Base-by-base conservation (phyloP, 2,797 vertebrate species). In the Melanogrammus aeglefinus region DNA sequence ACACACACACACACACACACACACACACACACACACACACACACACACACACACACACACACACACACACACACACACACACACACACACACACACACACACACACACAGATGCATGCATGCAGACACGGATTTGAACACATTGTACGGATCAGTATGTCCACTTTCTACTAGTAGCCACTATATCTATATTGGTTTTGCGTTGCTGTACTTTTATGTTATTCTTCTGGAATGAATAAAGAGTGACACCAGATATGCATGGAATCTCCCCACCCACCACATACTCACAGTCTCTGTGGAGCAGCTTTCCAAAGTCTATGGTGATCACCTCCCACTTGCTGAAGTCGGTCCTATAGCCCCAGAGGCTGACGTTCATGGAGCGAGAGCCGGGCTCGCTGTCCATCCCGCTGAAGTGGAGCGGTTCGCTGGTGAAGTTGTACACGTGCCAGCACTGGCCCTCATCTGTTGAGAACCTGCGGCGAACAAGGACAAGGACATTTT, bases 371-470 rank as follows among this genome's bases (percentile, higher is more conserved):
- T 96, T 97, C 94, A 97, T 95, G 73, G 97, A 97, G 73, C 92
- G 95, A 1, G 97, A 96, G 6, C 97, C 97, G 0, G 97, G 97
- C 84, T 98, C 97, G 0, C 96, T 97, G 13, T 97, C 96, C 79
- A 98, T 92, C 0, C 97, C 97, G 0, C 95, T 97, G 85, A 98
- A 97, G 90, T 93, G 94, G 73, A 99, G 86, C 0, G 95, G 94
- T 0, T 96, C 94, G 1, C 36, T 72, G 69, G 95, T 94, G 90
- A 99, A 98, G 0, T 81, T 84, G 73, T 96, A 96, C 0, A 82
- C 85, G 13, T 96, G 92, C 97, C 97, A 98, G 85, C 97, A 98
- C 82, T 96, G 96, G 3, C 97, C 97, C 82, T 99, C 97, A 1
- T 98, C 97, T 27, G 95, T 96, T n/a, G 97, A 99, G 89, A 97